Conservation (phyloP, 2,888 invertebrate species). For the Cordilura impudica region DNA sequence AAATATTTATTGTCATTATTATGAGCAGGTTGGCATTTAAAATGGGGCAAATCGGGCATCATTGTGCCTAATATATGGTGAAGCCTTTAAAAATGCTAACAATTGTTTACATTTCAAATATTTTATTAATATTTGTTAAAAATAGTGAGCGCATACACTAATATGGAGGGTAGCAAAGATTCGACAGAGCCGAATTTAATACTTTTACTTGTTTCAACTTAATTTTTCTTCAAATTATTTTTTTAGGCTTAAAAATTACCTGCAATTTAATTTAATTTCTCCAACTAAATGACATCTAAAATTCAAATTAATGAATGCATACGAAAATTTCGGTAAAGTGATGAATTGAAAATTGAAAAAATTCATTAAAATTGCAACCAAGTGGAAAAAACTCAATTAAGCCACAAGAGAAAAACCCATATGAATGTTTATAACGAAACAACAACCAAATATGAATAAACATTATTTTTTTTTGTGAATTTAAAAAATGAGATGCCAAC, state of each 20-base stretch:
- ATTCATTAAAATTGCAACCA: conserved; percentile 74
- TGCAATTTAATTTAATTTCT: not conserved
- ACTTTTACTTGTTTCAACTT: no score
- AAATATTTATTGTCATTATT: no score
- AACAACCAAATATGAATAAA: conserved; percentile 34
- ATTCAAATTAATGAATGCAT: conserved; percentile 3
- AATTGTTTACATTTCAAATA: no score
- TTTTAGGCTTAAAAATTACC: not conserved
- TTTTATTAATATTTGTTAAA: no score
- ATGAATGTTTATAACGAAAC: conserved; percentile 3
- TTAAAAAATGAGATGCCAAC: conserved; percentile 54
- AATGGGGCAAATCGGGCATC: no score
- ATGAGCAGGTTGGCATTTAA: no score
- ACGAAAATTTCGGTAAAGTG: conserved; percentile 1
- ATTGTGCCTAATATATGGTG: no score
- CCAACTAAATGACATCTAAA: conserved; percentile 11
- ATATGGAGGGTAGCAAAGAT: no score
- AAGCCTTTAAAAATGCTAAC: no score
- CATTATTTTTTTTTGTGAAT: conserved; percentile 18
- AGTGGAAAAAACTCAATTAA: conserved; percentile 74
- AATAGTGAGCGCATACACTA: no score
- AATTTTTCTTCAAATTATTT: no score
- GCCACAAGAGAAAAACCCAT: conserved; percentile 45
- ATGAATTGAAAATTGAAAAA: conserved; percentile 52
- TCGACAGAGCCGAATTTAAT: no score